Evolutionary conservation across 2,797 vertebrate species (phyloP), one percentile per base, ranked within the genome.

Genomic region (Pagetopsis macropterus): DNA sequence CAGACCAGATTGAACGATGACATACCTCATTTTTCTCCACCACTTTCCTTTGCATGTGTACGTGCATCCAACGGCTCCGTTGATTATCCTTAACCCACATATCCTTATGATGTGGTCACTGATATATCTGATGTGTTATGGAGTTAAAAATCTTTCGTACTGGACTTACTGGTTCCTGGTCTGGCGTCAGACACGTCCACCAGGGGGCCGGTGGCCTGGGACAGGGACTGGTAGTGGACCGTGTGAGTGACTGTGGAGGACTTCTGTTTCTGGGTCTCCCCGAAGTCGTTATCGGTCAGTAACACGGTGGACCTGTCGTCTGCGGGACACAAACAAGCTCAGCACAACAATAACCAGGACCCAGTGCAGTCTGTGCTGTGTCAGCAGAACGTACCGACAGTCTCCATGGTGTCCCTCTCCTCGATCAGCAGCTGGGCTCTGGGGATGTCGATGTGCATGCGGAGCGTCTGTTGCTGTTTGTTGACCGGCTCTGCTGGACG

Each of bases 401-500:
- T 98, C 87, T 99, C 97, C 97, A 99, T 98, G 1, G 97, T 99
- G 93, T 99, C 98, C 68, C 97, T 94, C 91, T 99, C 97, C 89
- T 99, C 98, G 10, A 99, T 99, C 73, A 99, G 92, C 19, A 99
- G 97, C 86, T 99, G 97, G 21, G 97, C 98, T 87, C 98, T 91
- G 74, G 98, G 98, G 84, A 99, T 98, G 87, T 99, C 98, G 33
- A 99, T 99, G 92, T 99, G 98, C 97, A 99, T 99, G 59, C 98
- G 93, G 72, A 99, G 94, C 0, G 98, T 98, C 87, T 99, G 98
- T 70, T 98, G 98, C 85, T 99, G 97, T 84, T 98, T 99, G 88
- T 98, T 99, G 56, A 98, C 90, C 0, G 98, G 97, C 77, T 99
- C 98, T 2, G 97, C 96, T 0, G 98, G 98, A 89, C 98, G 95